A percentile compares a stretch with the other conserved stretches of the same genome.
Conservation (phyloP, 2,113 vertebrate species). For the Delphinus delphis region DNA sequence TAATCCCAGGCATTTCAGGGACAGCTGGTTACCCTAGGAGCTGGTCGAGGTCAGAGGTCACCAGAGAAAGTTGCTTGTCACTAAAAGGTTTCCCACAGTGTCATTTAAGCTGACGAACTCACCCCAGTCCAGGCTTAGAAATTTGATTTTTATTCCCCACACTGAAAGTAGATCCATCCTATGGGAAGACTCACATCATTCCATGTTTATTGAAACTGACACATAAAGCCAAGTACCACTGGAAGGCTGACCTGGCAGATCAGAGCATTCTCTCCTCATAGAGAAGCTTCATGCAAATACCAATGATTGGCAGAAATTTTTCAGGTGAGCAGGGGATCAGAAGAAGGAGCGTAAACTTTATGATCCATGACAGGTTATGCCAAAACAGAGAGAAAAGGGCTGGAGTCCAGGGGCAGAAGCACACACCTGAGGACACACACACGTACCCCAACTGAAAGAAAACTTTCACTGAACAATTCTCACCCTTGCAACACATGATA, state of each 20-base stretch:
- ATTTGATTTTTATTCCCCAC: background rate
- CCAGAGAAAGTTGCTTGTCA: background rate
- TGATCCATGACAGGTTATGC: background rate
- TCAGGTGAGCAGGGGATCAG: background rate
- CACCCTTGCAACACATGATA: background rate
- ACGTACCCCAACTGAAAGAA: background rate
- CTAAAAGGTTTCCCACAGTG: background rate
- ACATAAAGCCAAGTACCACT: background rate
- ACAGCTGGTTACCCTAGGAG: background rate
- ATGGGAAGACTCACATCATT: background rate
- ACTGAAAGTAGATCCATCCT: background rate
- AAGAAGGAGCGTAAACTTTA: background rate
- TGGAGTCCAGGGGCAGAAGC: background rate
- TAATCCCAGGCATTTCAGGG: background rate
- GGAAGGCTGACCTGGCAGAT: background rate
- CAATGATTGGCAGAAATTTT: background rate
- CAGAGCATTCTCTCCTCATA: background rate
- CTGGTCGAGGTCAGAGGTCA: background rate
- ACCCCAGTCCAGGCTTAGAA: background rate
- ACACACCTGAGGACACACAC: background rate
- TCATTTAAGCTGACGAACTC: background rate
- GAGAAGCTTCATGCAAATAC: constrained; percentile 22
- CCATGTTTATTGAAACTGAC: constrained; percentile 13
- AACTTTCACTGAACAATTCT: background rate
- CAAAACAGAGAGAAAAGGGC: background rate